A percentile compares a stretch with the other conserved stretches of the same genome.
phyloP scores from a whole-genome alignment of 2,113 vertebrate genomes.

The Saimiri boliviensis region DNA sequence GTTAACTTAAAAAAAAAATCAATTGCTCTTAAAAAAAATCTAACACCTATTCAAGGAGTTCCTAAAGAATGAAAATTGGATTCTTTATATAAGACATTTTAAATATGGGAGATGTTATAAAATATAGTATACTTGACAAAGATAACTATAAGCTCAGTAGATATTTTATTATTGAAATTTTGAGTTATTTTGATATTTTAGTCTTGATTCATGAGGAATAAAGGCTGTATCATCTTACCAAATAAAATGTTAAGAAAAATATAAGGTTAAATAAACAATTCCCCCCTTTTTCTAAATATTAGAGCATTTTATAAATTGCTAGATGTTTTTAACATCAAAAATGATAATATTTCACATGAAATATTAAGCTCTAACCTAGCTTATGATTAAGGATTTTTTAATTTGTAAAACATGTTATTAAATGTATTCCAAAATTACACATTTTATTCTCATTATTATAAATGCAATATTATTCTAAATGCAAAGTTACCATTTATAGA shows the following conservation, averaged over 20 bases:
- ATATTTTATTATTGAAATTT: constrained; percentile 12
- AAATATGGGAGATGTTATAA: neutral
- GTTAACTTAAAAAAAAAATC: neutral
- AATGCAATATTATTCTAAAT: neutral
- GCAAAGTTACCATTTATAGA: neutral
- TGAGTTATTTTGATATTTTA: neutral
- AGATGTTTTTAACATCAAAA: constrained; percentile 7
- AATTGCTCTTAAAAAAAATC: constrained; percentile 6
- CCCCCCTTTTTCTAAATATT: neutral
- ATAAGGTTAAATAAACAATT: neutral
- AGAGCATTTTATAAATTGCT: constrained; percentile 30
- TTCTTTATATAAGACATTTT: neutral
- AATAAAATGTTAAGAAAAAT: constrained; percentile 15
- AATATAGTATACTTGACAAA: neutral
- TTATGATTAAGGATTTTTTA: constrained; percentile 11
- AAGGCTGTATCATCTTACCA: neutral
- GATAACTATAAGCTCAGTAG: neutral
- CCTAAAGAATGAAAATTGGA: neutral
- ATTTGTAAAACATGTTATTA: constrained; percentile 11
- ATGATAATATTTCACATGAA: neutral
- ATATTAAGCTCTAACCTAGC: neutral
- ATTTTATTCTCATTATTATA: neutral
- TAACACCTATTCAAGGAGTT: neutral
- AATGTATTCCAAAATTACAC: neutral
- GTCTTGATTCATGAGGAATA: neutral